Evolutionary conservation across 2,113 vertebrate species (phyloP), one percentile per base, ranked within the genome.

Genomic region (Oophaga pumilio): DNA sequence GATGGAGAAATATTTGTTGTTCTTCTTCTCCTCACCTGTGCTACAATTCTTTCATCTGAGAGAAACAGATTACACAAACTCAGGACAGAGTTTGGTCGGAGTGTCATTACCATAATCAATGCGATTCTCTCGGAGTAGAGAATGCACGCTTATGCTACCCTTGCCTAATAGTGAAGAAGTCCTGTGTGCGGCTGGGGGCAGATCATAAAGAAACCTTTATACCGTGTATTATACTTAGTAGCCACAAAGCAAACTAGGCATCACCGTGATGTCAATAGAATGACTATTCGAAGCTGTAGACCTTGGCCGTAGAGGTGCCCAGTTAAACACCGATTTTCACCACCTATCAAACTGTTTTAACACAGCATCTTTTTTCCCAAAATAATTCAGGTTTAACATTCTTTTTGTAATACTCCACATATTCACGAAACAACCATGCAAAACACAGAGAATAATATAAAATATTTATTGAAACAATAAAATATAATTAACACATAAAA

Each of bases 381-480:
- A 26, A 13, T 11, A 26, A 26, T 62, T 62, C 60, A 20, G 60
- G 2, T 68, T 11, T 13, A 56, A 56, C 53, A 56, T 56, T 56
- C 6, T 8, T 56, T 56, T 56, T 56, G 12, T 13, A 56, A 56
- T 8, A 56, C 53, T 56, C 53, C 53, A 11, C 53, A 56, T 9
- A 56, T 56, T 13, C 69, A 43, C 53, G 11, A 28, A 43, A 33
- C 24, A 80, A 80, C 7, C 53, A 85, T 22, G 14, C 24, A n/a
- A 57, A 24, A 59, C 26, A 59, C 69, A n/a, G 10, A 64, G 22
- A 83, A 76, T 76, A 88, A 50, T 82, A 83, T 64, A 88, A 88
- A 88, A 88, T 88, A 83, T 88, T 88, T 88, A 88, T 88, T 88
- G n/a, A 76, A 82, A 76, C 79, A 88, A 82, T 87, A 82, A 88